Evolutionary conservation across 2,113 vertebrate genomes (phyloP).

Genomic region (Anthoscopus minutus): DNA sequence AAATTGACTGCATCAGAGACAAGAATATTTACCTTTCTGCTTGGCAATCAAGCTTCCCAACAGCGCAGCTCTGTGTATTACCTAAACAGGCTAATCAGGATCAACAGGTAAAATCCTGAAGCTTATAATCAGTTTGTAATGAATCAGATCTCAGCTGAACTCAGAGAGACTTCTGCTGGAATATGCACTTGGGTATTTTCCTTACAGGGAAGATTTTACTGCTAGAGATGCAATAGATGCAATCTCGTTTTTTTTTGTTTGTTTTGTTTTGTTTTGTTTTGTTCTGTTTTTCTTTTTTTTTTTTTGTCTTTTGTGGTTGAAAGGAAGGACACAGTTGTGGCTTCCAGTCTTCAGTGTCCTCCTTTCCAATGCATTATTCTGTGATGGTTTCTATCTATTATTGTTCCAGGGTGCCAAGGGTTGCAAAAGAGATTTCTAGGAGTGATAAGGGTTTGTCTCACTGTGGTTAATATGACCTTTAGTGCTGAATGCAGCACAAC

Average conservation of each 20-base stretch:
- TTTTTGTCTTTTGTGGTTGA: too few species aligned
- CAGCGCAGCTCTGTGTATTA: background rate
- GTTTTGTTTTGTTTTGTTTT: too few species aligned
- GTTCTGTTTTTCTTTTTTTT: too few species aligned
- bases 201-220: background rate
- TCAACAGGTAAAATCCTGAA: background rate
- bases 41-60: background rate
- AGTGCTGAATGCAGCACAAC: background rate
- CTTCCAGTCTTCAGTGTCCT: background rate
- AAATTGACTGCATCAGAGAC: background rate
- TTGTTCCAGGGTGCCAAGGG: background rate
- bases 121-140: background rate
- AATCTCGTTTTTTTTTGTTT: too few species aligned
- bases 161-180: background rate
- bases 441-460: background rate
- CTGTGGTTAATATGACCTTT: background rate
- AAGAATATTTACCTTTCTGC: background rate
- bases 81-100: background rate
- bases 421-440: background rate
- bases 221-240: background rate
- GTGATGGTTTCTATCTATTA: background rate
- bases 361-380: background rate
- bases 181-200: background rate
- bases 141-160: background rate
- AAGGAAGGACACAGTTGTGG: background rate